Evolutionary conservation across 1,140 invertebrate genomes (phyloP).

Genomic region (Tetramorium simillimum): DNA sequence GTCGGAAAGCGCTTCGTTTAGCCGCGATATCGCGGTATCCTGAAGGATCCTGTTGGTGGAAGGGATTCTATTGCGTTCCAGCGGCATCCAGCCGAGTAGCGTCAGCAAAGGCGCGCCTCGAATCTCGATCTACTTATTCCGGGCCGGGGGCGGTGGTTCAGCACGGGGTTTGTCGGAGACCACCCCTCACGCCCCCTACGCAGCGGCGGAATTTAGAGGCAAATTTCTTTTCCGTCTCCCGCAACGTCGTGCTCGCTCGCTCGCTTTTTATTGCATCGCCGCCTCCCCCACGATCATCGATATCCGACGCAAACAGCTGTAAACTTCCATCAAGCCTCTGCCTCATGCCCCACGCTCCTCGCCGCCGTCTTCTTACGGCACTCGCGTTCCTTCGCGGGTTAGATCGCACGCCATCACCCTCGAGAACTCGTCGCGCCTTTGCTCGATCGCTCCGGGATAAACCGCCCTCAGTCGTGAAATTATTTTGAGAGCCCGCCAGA

Average conservation of each 20-base stretch:
- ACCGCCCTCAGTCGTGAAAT: conserved; percentile 49
- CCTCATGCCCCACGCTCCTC: conserved; percentile 5
- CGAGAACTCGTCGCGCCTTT: conserved; percentile 20
- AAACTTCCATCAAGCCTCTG: conserved; percentile 73
- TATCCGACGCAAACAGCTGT: conserved; percentile 78
- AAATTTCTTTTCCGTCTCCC: conserved; percentile 71
- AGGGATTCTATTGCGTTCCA: conserved; percentile 76
- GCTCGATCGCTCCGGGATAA: conserved; percentile 31
- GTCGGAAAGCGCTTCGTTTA: conserved; percentile 76
- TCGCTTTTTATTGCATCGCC: conserved; percentile 73
- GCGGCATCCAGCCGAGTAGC: conserved; percentile 70
- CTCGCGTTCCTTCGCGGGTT: conserved; percentile 34
- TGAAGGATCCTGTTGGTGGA: conserved; percentile 73
- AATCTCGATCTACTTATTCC: conserved; percentile 75
- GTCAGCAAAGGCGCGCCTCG: conserved; percentile 73
- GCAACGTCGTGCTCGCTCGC: conserved; percentile 32
- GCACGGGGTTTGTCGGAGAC: conserved; percentile 47
- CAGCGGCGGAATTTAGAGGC: conserved; percentile 73
- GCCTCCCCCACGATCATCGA: conserved; percentile 73
- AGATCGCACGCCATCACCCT: not conserved
- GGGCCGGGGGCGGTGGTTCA: conserved; percentile 31
- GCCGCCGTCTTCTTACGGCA: conserved; percentile 5
- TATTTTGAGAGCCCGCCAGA: conserved; percentile 60
- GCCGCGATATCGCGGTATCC: conserved; percentile 74
- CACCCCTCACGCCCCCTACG: conserved; percentile 55